Evolutionary conservation across 2,797 vertebrate species (phyloP).

Genomic region (Agapornis canus): DNA sequence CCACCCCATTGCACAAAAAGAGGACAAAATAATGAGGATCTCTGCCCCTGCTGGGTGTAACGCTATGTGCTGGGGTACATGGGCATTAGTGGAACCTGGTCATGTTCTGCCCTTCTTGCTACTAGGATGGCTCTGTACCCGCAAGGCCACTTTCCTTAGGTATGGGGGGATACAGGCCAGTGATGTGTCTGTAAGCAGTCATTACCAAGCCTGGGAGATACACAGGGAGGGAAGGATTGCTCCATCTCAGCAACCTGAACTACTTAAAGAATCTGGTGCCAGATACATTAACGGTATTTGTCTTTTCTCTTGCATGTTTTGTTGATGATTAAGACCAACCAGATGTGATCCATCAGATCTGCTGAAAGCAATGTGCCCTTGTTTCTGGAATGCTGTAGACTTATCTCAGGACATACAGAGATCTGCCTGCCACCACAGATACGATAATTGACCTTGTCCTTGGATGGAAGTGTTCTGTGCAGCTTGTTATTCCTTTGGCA

Average conservation of each 20-base stretch:
- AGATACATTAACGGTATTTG: background rate
- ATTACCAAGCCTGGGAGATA: background rate
- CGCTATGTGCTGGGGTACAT: fast-evolving
- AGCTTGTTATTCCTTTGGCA: background rate
- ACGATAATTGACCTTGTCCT: background rate
- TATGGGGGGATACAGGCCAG: too few species aligned
- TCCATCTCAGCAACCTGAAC: background rate
- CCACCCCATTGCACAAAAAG: fast-evolving
- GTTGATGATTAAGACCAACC: background rate
- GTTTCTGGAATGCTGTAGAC: background rate
- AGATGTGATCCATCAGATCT: background rate
- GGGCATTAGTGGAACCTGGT: background rate
- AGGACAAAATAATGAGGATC: background rate
- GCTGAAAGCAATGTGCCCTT: background rate
- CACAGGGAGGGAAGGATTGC: background rate
- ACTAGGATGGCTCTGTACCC: background rate
- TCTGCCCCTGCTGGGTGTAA: background rate
- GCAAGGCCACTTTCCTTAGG: background rate
- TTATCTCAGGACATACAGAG: background rate
- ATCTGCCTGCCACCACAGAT: background rate
- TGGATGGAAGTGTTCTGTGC: background rate
- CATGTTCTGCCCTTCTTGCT: background rate
- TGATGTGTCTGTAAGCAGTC: fast-evolving
- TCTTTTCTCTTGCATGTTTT: background rate
- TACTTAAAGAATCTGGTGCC: too few species aligned